Evolutionary conservation across 2,888 invertebrate species (phyloP).

Genomic region (Drosophila buzzatii): DNA sequence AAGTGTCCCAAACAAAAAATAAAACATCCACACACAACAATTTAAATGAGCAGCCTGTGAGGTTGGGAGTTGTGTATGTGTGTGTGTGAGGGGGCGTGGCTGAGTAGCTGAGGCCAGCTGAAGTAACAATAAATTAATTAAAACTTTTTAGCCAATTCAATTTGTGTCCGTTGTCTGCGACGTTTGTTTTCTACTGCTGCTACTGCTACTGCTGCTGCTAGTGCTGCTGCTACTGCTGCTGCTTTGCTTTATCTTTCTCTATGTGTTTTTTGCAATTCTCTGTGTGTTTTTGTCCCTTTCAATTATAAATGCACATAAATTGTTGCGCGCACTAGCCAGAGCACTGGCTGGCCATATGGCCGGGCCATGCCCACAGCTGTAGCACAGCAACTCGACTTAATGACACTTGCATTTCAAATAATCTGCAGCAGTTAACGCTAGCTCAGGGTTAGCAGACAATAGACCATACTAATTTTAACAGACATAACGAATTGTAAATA

Average conservation of each 20-base stretch:
- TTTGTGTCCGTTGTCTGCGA: slow-evolving; percentile 74
- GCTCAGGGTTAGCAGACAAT: slow-evolving; percentile 6
- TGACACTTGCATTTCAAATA: slow-evolving; percentile 76
- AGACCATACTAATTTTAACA: neutral
- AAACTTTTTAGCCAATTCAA: slow-evolving; percentile 82
- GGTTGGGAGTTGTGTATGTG: neutral
- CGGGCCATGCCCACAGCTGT: slow-evolving; percentile 38
- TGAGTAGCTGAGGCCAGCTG: slow-evolving; percentile 50
- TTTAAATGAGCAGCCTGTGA: slow-evolving; percentile 70
- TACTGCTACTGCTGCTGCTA: neutral
- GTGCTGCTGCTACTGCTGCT: slow-evolving; percentile 17
- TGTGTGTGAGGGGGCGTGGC: neutral
- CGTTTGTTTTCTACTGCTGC: slow-evolving; percentile 50
- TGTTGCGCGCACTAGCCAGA: slow-evolving; percentile 49
- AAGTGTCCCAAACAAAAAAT: slow-evolving; percentile 44
- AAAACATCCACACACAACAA: slow-evolving; percentile 38
- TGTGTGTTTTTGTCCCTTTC: slow-evolving; percentile 61
- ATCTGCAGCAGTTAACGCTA: slow-evolving; percentile 37
- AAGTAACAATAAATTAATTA: slow-evolving; percentile 81
- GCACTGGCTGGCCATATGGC: slow-evolving; percentile 27
- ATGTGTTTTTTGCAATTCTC: slow-evolving; percentile 10
- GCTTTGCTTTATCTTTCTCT: neutral
- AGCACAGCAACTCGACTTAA: slow-evolving; percentile 47
- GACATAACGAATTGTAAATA: neutral
- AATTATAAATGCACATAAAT: slow-evolving; percentile 82